phyloP scores from a whole-genome alignment of 1,140 invertebrate genomes.

The Globodera rostochiensis region DNA sequence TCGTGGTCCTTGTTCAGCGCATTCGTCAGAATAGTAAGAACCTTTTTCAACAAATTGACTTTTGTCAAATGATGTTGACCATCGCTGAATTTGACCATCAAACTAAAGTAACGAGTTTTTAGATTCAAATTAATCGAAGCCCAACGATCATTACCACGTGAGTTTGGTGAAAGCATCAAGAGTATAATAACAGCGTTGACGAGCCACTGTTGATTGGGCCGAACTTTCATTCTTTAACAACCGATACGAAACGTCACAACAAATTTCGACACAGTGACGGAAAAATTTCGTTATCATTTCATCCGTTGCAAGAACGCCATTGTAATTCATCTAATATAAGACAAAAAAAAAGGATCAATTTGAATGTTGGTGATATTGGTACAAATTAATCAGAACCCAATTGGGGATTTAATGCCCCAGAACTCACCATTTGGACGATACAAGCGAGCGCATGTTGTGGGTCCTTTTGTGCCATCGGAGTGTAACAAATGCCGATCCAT shows the following conservation, averaged over 20 bases:
- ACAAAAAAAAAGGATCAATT: no score
- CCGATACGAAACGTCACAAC: constrained; percentile 89
- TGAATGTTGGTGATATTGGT: no score
- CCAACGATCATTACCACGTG: constrained; percentile 38
- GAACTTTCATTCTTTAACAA: constrained; percentile 72
- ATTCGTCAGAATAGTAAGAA: constrained; percentile 89
- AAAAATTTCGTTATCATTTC: constrained; percentile 96
- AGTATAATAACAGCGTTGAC: constrained; percentile 91
- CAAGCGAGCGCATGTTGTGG: constrained; percentile 88
- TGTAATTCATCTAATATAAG: constrained; percentile 81
- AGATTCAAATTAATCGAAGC: no score
- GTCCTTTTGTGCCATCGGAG: constrained; percentile 78
- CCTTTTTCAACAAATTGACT: constrained; percentile 92
- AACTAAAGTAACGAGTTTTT: constrained; percentile 72
- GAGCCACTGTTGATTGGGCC: constrained; percentile 70
- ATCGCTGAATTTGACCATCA: constrained; percentile 87
- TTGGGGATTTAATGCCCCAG: no score
- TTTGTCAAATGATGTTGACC: constrained; percentile 84
- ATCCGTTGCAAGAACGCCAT: constrained; percentile 92
- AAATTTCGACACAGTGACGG: constrained; percentile 91
- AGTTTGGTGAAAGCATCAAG: constrained; percentile 71
- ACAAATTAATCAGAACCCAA: no score
- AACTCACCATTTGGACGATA: constrained; percentile 79
- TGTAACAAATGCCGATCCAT: constrained; percentile 87
- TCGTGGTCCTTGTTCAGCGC: constrained; percentile 94